phyloP scores from a whole-genome alignment of 2,797 vertebrate genomes.

The Urophycis tenuis region DNA sequence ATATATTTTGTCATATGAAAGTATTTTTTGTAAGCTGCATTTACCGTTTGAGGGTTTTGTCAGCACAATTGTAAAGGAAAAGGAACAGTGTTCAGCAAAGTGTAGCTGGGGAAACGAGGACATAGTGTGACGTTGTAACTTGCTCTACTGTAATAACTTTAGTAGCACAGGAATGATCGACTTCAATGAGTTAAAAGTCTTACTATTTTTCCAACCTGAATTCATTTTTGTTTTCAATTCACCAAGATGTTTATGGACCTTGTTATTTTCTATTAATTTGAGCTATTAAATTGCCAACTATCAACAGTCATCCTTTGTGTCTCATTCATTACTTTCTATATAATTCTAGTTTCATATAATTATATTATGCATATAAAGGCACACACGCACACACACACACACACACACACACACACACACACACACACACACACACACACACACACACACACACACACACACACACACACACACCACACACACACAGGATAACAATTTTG shows the following conservation, averaged over 20 bases:
- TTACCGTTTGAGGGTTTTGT: slow-evolving; percentile 54
- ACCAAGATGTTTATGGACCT: slow-evolving; percentile 57
- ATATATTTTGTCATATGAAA: slow-evolving; percentile 79
- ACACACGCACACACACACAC: neutral
- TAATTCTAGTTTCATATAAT: neutral
- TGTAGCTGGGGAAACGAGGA: slow-evolving; percentile 31
- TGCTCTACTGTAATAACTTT: slow-evolving; percentile 30
- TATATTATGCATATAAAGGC: neutral
- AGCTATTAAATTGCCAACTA: slow-evolving; percentile 72
- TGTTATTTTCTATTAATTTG: slow-evolving; percentile 59
- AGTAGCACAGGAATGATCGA: slow-evolving; percentile 28
- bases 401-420: neutral
- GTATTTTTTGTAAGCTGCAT: slow-evolving; percentile 72
- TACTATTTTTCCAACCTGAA: slow-evolving; percentile 41
- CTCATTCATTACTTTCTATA: slow-evolving; percentile 23
- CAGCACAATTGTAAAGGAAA: slow-evolving; percentile 29
- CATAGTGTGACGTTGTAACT: slow-evolving; percentile 19
- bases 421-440: slow-evolving; percentile 4
- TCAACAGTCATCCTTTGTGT: slow-evolving; percentile 49
- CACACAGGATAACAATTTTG: too few relatives aligned
- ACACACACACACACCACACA: too few relatives aligned
- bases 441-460: slow-evolving; percentile 11
- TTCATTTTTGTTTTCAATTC: slow-evolving; percentile 50
- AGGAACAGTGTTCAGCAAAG: slow-evolving; percentile 39
- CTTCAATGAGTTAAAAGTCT: slow-evolving; percentile 39